Base-by-base conservation (phyloP, 1,140 invertebrate genomes). In the Caenorhabditis briggsae region DNA sequence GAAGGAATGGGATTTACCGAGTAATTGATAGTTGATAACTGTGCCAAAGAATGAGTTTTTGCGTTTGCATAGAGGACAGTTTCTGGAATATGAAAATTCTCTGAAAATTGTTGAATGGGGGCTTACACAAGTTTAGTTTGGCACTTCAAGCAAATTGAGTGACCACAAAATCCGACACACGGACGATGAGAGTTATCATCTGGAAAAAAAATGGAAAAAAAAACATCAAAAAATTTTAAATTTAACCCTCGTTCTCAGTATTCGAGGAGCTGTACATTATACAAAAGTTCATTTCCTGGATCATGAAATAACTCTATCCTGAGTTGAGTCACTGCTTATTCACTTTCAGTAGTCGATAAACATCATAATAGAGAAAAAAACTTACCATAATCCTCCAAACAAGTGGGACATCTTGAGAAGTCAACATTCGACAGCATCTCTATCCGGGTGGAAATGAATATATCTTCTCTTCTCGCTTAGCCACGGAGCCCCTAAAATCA, bases 351-450 rank as follows among this genome's bases (percentile, higher is more conserved):
- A 33, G 1, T 33, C 3, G 33, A 33, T 33, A 33, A 33, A 33
- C 33, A 33, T 33, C 33, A 33, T 33, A 33, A 33, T 33, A 3
- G 3, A 3, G 3, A 61, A 61, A 12, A 25, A 25, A 8, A 78
- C 70, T 50, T 23, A 78, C 70, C 70, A n/a, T 78, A 78, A 50
- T 78, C 70, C 14, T 78, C 70, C 70, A 78, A 78, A 50, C 70
- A 78, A 6, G 70, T 78, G 46, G 70, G 46, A 78, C 70, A 78
- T 78, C 70, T 78, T 9, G 70, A 50, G 23, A 78, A 78, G 14
- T 78, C 70, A 43, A 78, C 70, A 53, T 78, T 78, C 9, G 70
- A 23, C 46, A 78, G 33, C 70, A 78, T 78, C 43, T 46, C n/a
- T 5, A 3, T 6, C 20, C 7, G 25, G 23, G 2, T 18, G 46